Base-by-base conservation (phyloP, 2,113 vertebrate genomes). In the Syrrhaptes paradoxus region DNA sequence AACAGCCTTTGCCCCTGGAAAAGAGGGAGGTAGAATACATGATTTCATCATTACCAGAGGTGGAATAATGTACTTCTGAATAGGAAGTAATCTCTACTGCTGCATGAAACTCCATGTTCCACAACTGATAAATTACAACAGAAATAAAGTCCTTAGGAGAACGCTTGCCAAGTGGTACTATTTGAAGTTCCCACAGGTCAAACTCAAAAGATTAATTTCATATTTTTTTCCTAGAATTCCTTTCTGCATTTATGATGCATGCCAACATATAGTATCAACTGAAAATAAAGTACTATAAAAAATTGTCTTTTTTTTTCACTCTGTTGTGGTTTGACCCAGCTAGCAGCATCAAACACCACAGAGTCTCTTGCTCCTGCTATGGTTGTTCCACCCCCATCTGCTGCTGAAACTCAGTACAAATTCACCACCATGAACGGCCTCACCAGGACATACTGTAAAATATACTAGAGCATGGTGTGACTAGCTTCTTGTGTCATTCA, bases 241-340 rank as follows among this genome's bases (percentile, higher is more conserved):
- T 85, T 88, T 43, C 91, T 95, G 94, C 55, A 79, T 10, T 91
- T 80, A 63, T 0, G 0, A 18, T 63, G 17, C n/a, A 63, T 88
- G 85, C 78, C 87, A 95, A 93, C 52, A 49, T 68, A 85, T 34
- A 74, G 67, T 85, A 38, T 80, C 74, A 90, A 43, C 7, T 80
- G 38, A 77, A 94, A 91, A 85, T 45, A 66, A 96, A 93, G 83
- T 87, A 76, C 28, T 73, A 48, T 89, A 79, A 91, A 96, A 92
- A 85, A 67, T 46, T 75, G 41, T 41, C 41, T 41, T 41, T 41
- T 41, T 38, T 41, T 41, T 41, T 41, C 41, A 41, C 41, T 41
- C 41, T 41, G 41, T 41, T 41, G 41, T 41, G 41, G 41, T 41
- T 41, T 41, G 41, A 41, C 41, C 41, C 41, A 41, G 41, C 41